These are phyloP conservation scores for Drosophila parvula DNA, from an alignment of 1,140 invertebrate species.

Conservation along the genomic window DNA sequence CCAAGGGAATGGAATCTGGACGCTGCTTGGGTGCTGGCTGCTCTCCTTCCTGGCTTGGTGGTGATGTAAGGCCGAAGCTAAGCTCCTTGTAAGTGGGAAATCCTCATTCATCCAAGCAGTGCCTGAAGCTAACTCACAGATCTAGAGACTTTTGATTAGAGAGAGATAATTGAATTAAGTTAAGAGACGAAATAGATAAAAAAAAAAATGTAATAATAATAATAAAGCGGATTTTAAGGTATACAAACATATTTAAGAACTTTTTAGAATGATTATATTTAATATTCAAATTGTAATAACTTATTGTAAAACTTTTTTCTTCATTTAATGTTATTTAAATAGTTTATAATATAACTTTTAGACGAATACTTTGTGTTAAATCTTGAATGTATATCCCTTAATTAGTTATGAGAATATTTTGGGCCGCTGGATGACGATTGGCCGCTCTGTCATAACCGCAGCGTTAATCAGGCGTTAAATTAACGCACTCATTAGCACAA, in stretches of 20 bases:
- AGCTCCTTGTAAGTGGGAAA: slow-evolving; percentile 39
- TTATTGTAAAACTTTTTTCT: too few relatives aligned
- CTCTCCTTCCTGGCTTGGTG: too few relatives aligned
- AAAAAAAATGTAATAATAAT: neutral
- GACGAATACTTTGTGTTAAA: too few relatives aligned
- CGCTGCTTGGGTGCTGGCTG: neutral
- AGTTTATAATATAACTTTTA: neutral
- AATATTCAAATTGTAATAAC: too few relatives aligned
- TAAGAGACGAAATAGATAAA: neutral
- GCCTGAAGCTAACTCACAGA: slow-evolving; percentile 24
- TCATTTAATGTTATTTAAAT: neutral
- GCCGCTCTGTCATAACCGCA: slow-evolving; percentile 41
- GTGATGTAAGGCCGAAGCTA: slow-evolving; percentile 3
- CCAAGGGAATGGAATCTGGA: slow-evolving; percentile 16
- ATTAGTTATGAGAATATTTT: neutral
- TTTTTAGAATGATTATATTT: too few relatives aligned
- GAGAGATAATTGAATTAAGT: neutral
- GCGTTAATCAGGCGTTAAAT: slow-evolving; percentile 81
- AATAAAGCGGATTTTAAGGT: neutral
- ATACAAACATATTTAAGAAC: neutral
- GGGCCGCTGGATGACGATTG: neutral
- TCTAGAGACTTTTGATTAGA: slow-evolving; percentile 38
- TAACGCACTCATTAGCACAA: slow-evolving; percentile 81
- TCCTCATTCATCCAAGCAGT: neutral
- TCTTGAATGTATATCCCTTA: neutral